Percentiles rank a stretch among this genome's conserved stretches.
Evolutionary conservation across 1,140 invertebrate genomes (phyloP).

Genomic region (Heliothis virescens): DNA sequence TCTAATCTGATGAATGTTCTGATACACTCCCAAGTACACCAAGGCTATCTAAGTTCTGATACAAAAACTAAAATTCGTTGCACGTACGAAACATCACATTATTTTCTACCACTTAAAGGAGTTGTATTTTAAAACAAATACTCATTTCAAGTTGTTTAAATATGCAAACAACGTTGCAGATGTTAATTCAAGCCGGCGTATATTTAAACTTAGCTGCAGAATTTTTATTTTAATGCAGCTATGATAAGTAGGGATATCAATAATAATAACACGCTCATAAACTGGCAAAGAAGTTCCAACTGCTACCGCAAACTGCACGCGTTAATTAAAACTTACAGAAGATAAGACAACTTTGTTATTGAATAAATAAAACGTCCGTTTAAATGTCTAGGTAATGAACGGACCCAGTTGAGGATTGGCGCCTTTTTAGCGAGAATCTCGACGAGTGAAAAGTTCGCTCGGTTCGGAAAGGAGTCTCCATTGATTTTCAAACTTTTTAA

Average conservation of each 20-base stretch:
- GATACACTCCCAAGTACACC: too few species aligned
- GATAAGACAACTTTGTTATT: slow-evolving; percentile 60
- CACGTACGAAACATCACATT: slow-evolving; percentile 14
- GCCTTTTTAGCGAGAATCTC: slow-evolving; percentile 45
- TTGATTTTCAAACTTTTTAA: slow-evolving; percentile 47
- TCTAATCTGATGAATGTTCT: too few species aligned
- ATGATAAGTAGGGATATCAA: slow-evolving; percentile 6
- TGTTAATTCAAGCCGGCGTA: slow-evolving; percentile 26
- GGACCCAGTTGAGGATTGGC: slow-evolving; percentile 29
- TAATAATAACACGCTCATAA: slow-evolving; percentile 30
- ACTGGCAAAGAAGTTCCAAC: slow-evolving; percentile 14
- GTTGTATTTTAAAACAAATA: slow-evolving; percentile 17
- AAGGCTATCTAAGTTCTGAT: too few species aligned
- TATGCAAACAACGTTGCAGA: slow-evolving; percentile 39
- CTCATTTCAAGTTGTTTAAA: slow-evolving; percentile 10
- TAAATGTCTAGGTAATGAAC: slow-evolving; percentile 62
- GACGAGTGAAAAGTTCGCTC: slow-evolving; percentile 44
- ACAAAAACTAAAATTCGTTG: too few species aligned
- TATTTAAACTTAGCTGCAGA: background rate
- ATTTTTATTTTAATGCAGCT: slow-evolving; percentile 15
- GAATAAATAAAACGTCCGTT: slow-evolving; percentile 68
- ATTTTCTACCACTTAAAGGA: slow-evolving; percentile 10
- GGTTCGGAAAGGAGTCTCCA: background rate
- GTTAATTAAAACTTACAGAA: slow-evolving; percentile 63
- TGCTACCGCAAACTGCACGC: slow-evolving; percentile 52